Base-by-base conservation (phyloP, 64 coral and sea anemone species). In the Platygyra sinensis region DNA sequence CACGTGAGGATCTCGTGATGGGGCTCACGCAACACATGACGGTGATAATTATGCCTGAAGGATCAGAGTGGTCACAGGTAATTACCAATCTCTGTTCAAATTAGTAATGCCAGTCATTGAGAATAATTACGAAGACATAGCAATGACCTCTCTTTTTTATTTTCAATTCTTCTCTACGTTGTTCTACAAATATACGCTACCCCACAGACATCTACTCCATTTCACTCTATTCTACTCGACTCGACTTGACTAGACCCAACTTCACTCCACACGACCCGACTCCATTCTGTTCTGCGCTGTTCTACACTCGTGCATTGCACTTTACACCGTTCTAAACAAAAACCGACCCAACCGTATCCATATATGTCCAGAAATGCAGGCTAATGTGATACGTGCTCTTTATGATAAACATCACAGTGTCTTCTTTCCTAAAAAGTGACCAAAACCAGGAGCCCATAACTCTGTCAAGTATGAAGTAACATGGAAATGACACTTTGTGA, bases 1-100 rank as follows among this genome's bases (percentile, higher is more conserved):
- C 78, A 33, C 78, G 78, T 62, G 78, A 80, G 55, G 78, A 80
- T 30, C 78, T 80, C 55, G 78, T 80, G 78, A 80, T 80, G 78
- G 78, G 78, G 18, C 28, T 80, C 27, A 80, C 78, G 2, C 78
- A 80, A 14, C 78, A 80, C 27, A 80, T 80, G 78, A 80, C 78
- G 28, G 78, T 80, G n/a, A 36, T 80, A 60, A 80, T 80, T 61
- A 32, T 61, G 30, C 78, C 57, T 8, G 78, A 80, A 30, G 78
- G 57, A 18, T 60, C 52, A 19, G 28, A 31, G 30, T 80, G 78
- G 78, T 30, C 78, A 4, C 78, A 80, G 78, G 78, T 80, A 60
- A 18, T 61, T 33, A 8, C 60, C 3, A 52, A 5, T 22, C 27
- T 72, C 10, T 72, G 9, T 5, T 72, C 27, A 27, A 72, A 72